These are phyloP conservation scores for Anarhynchus alexandrinus DNA, from an alignment of 2,113 vertebrate genomes.

Conservation along the genomic window DNA sequence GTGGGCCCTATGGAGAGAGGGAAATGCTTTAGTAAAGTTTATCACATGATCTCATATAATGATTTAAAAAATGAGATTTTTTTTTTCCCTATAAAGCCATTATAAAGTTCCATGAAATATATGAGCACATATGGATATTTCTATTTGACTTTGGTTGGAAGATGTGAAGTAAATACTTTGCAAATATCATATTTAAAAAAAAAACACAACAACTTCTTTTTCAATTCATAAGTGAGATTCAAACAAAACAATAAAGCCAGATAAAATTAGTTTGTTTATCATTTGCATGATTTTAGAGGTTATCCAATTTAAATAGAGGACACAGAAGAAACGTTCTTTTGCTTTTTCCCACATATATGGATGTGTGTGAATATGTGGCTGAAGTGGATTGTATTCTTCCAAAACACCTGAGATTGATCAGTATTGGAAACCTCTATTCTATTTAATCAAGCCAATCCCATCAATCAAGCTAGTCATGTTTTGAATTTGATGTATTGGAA, in stretches of 20 bases:
- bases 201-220: neutral
- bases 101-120: neutral
- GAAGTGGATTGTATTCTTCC: neutral
- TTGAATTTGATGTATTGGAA: neutral
- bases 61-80: neutral
- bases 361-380: neutral
- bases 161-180: neutral
- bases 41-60: neutral
- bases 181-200: neutral
- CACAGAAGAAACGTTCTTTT: neutral
- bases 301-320: neutral
- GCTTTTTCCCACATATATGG: neutral
- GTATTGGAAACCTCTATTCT: neutral
- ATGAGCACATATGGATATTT: neutral
- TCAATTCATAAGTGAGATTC: neutral
- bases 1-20: neutral
- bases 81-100: neutral
- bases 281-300: neutral
- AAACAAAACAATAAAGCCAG: neutral
- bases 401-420: neutral
- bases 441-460: neutral
- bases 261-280: neutral
- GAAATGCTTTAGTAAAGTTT: neutral
- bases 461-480: neutral
- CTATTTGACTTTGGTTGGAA: neutral